Evolutionary conservation across 2,113 vertebrate genomes (phyloP).

Genomic region (Calyptomena viridis): DNA sequence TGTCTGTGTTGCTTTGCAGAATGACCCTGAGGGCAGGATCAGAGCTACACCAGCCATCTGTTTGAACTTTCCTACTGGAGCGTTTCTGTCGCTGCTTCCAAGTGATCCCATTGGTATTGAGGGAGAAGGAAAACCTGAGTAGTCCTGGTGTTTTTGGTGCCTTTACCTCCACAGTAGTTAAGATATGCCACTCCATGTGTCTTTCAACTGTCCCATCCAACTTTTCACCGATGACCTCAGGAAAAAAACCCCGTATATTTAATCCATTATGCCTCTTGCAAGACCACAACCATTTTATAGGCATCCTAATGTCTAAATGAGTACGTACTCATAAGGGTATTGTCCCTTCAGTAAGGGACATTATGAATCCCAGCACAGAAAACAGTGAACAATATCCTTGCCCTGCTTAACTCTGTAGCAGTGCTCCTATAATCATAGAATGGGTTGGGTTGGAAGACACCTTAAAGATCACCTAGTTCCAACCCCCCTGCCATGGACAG

Average conservation of each 20-base stretch:
- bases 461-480: not conserved
- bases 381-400: not conserved
- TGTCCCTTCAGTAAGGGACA: too few relatives aligned
- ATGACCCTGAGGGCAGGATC: conserved; percentile 21
- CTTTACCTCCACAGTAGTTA: not conserved
- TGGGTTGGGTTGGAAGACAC: not conserved
- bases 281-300: not conserved
- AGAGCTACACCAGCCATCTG: conserved; percentile 36
- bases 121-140: not conserved
- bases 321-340: too few relatives aligned
- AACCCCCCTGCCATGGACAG: not conserved
- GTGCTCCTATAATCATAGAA: not conserved
- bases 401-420: not conserved
- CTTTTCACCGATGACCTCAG: not conserved
- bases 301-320: not conserved
- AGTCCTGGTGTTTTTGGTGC: not conserved
- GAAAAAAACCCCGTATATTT: too few relatives aligned
- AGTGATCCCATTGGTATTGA: not conserved
- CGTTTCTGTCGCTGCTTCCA: not conserved
- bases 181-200: not conserved
- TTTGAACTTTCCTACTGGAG: not conserved
- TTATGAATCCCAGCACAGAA: not conserved
- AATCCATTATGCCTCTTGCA: not conserved
- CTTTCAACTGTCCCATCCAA: not conserved
- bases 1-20: conserved; percentile 10